Evolutionary conservation across 2,797 vertebrate genomes (phyloP).

Genomic region (Muscicapa comitata): DNA sequence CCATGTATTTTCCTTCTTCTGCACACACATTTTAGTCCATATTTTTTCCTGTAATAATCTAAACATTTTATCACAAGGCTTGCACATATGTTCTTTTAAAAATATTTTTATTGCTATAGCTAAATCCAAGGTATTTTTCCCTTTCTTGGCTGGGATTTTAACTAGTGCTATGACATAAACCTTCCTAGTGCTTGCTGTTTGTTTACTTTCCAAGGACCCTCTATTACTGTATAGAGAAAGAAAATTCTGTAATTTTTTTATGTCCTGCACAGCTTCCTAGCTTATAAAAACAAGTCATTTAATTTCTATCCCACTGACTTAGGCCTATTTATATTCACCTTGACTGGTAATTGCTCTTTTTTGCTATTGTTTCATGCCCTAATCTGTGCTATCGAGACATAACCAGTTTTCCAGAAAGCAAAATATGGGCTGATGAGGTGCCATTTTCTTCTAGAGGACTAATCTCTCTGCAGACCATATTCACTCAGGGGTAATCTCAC

Average conservation of each 20-base stretch:
- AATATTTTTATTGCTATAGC: slow-evolving; percentile 20
- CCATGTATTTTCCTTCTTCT: neutral
- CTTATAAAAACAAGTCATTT: slow-evolving; percentile 15
- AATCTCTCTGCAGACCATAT: neutral
- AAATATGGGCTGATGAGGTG: neutral
- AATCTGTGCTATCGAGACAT: neutral
- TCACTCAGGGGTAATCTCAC: neutral
- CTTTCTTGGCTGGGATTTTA: slow-evolving; percentile 16
- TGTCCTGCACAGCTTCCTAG: neutral
- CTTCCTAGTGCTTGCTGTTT: neutral
- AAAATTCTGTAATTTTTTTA: slow-evolving; percentile 28
- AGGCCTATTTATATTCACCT: slow-evolving; percentile 25
- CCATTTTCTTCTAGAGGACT: neutral
- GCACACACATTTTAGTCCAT: neutral
- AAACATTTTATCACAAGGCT: neutral
- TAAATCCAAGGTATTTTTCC: slow-evolving; percentile 41
- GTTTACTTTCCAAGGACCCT: slow-evolving; percentile 25
- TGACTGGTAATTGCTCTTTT: slow-evolving; percentile 2
- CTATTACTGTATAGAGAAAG: neutral
- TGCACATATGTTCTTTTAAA: slow-evolving; percentile 29
- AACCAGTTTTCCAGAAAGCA: neutral
- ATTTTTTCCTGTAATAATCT: neutral
- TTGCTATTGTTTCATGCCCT: neutral
- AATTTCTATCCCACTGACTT: slow-evolving; percentile 41
- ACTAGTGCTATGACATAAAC: slow-evolving; percentile 10